A percentile compares a stretch with the other conserved stretches of the same genome.
phyloP scores from a whole-genome alignment of 64 coral and sea anemone species.

The Dendronephthya gigantea region DNA sequence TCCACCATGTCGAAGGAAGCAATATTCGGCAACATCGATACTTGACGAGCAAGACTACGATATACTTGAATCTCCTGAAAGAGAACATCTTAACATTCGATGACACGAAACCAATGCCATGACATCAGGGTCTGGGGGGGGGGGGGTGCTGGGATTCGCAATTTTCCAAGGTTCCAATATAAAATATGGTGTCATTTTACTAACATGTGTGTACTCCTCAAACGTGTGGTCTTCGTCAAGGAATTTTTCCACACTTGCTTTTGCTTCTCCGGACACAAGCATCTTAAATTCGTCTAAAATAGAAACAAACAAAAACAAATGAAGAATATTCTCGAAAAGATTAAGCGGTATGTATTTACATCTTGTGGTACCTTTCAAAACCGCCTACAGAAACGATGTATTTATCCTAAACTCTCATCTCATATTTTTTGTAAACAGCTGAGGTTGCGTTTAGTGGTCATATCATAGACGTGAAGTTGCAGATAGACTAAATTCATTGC shows the following conservation, averaged over 20 bases:
- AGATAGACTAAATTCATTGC: no score
- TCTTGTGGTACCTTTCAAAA: no score
- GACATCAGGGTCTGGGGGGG: no score
- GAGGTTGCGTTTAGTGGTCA: no score
- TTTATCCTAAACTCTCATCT: no score
- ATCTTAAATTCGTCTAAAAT: slow-evolving; percentile 64
- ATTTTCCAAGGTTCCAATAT: no score
- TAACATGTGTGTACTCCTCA: slow-evolving; percentile 91
- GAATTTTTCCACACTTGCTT: slow-evolving; percentile 45
- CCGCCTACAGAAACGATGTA: no score
- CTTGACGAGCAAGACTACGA: slow-evolving; percentile 82
- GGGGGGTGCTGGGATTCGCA: no score
- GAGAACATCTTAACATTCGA: not conserved
- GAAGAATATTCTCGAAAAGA: no score
- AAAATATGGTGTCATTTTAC: not conserved
- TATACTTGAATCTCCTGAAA: slow-evolving; percentile 75
- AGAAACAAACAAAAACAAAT: slow-evolving; percentile 5
- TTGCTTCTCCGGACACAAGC: slow-evolving; percentile 77
- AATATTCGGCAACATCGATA: slow-evolving; percentile 64
- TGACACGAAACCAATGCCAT: not conserved
- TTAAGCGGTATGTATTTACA: no score
- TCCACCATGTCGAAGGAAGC: slow-evolving; percentile 95
- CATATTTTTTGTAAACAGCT: no score
- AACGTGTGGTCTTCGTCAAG: slow-evolving; percentile 66
- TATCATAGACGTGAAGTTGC: no score